phyloP scores from a whole-genome alignment of 2,888 invertebrate genomes.

The Luperina nickerlii region DNA sequence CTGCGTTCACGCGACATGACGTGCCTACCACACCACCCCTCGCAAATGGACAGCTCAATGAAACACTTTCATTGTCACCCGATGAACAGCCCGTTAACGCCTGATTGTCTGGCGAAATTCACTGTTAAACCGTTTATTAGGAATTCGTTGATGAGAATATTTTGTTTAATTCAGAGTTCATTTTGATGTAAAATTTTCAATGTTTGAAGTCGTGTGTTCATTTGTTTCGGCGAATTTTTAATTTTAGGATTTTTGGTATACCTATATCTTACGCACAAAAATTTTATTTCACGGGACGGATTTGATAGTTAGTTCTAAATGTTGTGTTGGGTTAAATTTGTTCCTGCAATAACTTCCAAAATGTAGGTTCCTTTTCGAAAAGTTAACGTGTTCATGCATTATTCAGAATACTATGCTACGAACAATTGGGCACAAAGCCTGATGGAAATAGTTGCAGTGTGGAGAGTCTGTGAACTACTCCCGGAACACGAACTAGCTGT shows the following conservation, averaged over 20 bases:
- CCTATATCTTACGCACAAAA: not conserved
- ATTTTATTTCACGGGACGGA: too few species aligned
- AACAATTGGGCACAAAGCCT: constrained; percentile 70
- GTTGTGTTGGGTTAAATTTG: not conserved
- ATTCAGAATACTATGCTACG: constrained; percentile 42
- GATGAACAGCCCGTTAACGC: constrained; percentile 68
- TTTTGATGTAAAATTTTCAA: constrained; percentile 35
- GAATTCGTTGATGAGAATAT: constrained; percentile 61
- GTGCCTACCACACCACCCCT: constrained; percentile 62
- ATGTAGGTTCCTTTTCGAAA: constrained; percentile 14
- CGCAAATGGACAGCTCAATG: constrained; percentile 75
- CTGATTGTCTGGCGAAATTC: constrained; percentile 66
- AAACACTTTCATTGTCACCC: constrained; percentile 76
- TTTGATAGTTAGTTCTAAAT: not conserved
- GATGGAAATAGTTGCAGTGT: constrained; percentile 78
- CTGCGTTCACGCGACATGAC: constrained; percentile 71
- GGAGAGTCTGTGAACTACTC: constrained; percentile 40
- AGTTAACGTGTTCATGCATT: constrained; percentile 54
- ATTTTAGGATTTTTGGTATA: not conserved
- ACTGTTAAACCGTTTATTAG: constrained; percentile 65
- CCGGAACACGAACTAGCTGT: constrained; percentile 22
- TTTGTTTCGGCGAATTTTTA: not conserved
- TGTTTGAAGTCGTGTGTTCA: constrained; percentile 2
- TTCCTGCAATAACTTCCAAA: not conserved
- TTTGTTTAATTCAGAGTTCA: constrained; percentile 60